Evolutionary conservation across 1,140 invertebrate genomes (phyloP), one percentile per base, ranked within the genome.

Genomic region (Eumaeus atala): DNA sequence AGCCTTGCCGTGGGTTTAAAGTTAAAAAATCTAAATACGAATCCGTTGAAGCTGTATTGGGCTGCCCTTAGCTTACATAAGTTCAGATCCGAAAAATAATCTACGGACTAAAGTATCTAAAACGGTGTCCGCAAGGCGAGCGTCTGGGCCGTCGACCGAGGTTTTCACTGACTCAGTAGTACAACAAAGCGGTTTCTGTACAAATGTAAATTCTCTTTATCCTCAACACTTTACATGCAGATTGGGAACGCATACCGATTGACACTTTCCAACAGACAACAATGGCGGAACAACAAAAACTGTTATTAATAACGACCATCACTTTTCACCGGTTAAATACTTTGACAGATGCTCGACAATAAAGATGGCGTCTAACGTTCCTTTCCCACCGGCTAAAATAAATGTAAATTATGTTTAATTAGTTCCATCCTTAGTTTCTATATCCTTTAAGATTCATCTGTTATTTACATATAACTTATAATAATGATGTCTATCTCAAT

Each of bases 161-260:
- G 67, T 74, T 74, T 77, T 72, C 74, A 77, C 65, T 70, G 73
- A 73, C 48, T 79, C 72, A 77, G 62, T 44, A 58, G 57, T 58
- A n/a, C 54, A 56, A 80, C 75, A 84, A 80, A 74, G 61, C 51
- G 10, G 59, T 66, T 69, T 74, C 68, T 75, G 76, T 81, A 75
- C 72, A 80, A 67, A 85, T 85, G 82, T 83, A 83, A 85, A 85
- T 85, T 74, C 67, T 66, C 72, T 67, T 81, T 81, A 78, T 78
- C 66, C 56, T 54, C 40, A 53, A 57, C 66, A 72, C 77, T 83
- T 83, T 68, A 81, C 75, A 84, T 79, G 81, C 78, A 79, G 77
- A 82, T 84, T 80, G 78, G 68, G 58, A 48, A 74, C 72, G 66
- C 71, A 63, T 70, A 65, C 59, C n/a, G n/a, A 61, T 55, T 37